Base-by-base conservation (phyloP, 2,113 vertebrate species). In the Chrysemys picta region DNA sequence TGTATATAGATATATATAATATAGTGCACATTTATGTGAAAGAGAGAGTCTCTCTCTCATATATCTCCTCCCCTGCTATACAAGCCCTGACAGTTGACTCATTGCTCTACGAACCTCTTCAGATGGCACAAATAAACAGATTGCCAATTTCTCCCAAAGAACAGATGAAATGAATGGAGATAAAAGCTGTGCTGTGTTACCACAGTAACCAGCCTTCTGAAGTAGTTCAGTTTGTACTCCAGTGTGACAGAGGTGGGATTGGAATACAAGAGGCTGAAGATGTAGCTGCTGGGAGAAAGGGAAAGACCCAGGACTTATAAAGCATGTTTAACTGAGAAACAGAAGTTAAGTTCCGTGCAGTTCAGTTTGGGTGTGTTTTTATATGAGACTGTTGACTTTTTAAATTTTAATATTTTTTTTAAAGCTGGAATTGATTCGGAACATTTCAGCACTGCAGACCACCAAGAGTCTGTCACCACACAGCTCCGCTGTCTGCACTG, bases 121-220 rank as follows among this genome's bases (percentile, higher is more conserved):
- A 89, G 83, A 87, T 87, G 86, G 91, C 90, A 83, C 82, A 92
- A 97, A 94, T 90, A 95, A 97, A 93, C 83, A 96, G 88, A 89
- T 84, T 91, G 84, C 17, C 62, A 80, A 76, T 95, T 96, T 83
- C 62, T 82, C 84, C 88, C 57, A 86, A 87, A 90, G 89, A 95
- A 49, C 42, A 95, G 89, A 94, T 97, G 80, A 97, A 95, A 96
- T 69, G 49, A 52, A 53, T 72, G 92, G 88, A 94, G 94, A 90
- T 95, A 89, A 95, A 96, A 96, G 94, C 89, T 89, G 56, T 62
- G 31, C 92, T 92, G 93, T 22, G 94, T 97, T 96, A 92, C 95
- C 91, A 91, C 92, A 95, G 95, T 95, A 97, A 96, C 94, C 79
- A 82, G 56, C 81, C 92, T 57, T 93, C 87, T 95, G 78, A 95